These are phyloP conservation scores for Argya squamiceps DNA, from an alignment of 2,797 vertebrate species.

Conservation along the genomic window DNA sequence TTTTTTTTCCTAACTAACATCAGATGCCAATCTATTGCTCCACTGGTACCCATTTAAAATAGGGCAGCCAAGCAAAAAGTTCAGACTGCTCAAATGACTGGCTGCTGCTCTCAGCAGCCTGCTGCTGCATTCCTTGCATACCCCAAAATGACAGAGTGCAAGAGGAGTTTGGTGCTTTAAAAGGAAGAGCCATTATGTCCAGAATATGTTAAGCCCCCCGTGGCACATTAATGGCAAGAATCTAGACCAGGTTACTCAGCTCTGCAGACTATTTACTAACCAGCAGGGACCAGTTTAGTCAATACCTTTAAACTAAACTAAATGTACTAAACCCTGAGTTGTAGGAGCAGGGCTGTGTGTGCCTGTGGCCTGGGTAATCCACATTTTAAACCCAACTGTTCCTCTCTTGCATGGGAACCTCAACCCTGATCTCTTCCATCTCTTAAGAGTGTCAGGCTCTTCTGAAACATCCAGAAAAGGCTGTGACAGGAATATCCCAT, in stretches of 20 bases:
- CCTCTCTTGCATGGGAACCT: background rate
- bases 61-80: slow-evolving; percentile 26
- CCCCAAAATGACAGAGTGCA: background rate
- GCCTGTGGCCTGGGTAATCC: background rate
- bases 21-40: slow-evolving; percentile 36
- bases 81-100: background rate
- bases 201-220: background rate
- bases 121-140: slow-evolving; percentile 8
- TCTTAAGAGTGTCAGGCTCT: background rate
- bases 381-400: background rate
- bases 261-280: background rate
- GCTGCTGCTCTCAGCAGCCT: background rate
- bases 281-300: background rate
- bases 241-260: background rate
- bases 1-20: slow-evolving; percentile 10
- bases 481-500: background rate
- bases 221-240: background rate
- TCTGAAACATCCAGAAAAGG: background rate
- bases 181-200: slow-evolving; percentile 15
- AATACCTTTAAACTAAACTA: background rate
- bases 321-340: accelerated
- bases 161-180: background rate
- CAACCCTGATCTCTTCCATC: background rate
- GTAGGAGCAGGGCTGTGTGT: background rate
- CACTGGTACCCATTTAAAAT: slow-evolving; percentile 39